A percentile compares a stretch with the other conserved stretches of the same genome.
Conservation (phyloP, 37 sponge, comb jelly and placozoan genomes). For the Diacarnus erythraeanus region DNA sequence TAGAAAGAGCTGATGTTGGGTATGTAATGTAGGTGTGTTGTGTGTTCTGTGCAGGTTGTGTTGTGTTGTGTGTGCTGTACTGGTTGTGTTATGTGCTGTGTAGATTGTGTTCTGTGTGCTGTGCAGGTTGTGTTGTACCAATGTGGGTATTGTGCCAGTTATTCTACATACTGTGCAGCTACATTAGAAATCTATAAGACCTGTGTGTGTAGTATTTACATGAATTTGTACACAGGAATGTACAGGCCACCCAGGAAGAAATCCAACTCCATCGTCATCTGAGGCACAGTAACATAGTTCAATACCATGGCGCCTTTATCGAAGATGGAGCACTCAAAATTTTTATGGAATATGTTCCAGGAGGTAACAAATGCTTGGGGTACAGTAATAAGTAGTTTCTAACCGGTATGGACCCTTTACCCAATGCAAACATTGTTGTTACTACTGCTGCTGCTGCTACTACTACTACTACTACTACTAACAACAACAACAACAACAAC, state of each 20-base stretch:
- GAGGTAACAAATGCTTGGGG: too few species aligned
- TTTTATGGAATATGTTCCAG: conserved; percentile 94
- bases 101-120: background rate
- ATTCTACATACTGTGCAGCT: background rate
- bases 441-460: too few species aligned
- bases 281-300: conserved; percentile 93
- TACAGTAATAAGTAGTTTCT: too few species aligned
- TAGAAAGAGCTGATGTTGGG: conserved; percentile 27
- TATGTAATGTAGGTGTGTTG: conserved; percentile 2
- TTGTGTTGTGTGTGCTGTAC: background rate
- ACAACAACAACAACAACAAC: too few species aligned
- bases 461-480: too few species aligned
- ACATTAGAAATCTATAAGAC: too few species aligned
- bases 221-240: conserved; percentile 47
- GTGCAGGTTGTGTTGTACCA: background rate
- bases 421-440: too few species aligned
- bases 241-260: conserved; percentile 86
- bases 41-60: background rate
- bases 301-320: conserved; percentile 74
- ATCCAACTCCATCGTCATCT: conserved; percentile 84
- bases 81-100: background rate
- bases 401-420: too few species aligned
- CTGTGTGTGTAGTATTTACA: too few species aligned
- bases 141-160: background rate
- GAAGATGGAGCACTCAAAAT: conserved; percentile 85